phyloP scores from a whole-genome alignment of 2,888 invertebrate species.

The Microctonus brassicae region DNA sequence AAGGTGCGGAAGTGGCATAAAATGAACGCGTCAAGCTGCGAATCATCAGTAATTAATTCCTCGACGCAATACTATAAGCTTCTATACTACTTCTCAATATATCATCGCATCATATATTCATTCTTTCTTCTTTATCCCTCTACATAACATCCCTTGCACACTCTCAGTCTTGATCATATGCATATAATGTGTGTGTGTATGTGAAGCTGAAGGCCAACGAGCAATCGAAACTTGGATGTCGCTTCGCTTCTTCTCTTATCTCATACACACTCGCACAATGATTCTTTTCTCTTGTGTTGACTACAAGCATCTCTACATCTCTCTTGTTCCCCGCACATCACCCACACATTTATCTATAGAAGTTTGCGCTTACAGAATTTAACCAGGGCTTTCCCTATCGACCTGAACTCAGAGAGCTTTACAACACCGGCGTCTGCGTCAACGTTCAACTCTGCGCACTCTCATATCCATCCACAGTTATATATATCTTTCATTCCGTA shows the following conservation, averaged over 20 bases:
- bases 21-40: constrained; percentile 43
- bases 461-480: constrained; percentile 41
- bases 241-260: constrained; percentile 25
- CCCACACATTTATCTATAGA: neutral
- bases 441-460: constrained; percentile 64
- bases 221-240: constrained; percentile 11
- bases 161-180: constrained; percentile 4
- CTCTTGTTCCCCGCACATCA: neutral
- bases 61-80: constrained; percentile 48
- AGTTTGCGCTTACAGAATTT: constrained; percentile 54
- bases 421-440: constrained; percentile 64
- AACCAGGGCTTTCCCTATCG: constrained; percentile 68
- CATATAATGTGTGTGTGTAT: neutral
- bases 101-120: neutral
- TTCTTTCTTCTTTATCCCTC: neutral
- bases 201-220: constrained; percentile 1
- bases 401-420: constrained; percentile 60
- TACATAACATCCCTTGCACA: neutral
- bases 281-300: neutral
- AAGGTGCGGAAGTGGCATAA: constrained; percentile 50
- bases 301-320: neutral
- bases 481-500: too few relatives aligned
- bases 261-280: constrained; percentile 21
- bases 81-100: constrained; percentile 13
- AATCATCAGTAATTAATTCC: constrained; percentile 62